These are phyloP conservation scores for Ctenomys sociabilis DNA, from an alignment of 2,113 vertebrate species.

Conservation along the genomic window DNA sequence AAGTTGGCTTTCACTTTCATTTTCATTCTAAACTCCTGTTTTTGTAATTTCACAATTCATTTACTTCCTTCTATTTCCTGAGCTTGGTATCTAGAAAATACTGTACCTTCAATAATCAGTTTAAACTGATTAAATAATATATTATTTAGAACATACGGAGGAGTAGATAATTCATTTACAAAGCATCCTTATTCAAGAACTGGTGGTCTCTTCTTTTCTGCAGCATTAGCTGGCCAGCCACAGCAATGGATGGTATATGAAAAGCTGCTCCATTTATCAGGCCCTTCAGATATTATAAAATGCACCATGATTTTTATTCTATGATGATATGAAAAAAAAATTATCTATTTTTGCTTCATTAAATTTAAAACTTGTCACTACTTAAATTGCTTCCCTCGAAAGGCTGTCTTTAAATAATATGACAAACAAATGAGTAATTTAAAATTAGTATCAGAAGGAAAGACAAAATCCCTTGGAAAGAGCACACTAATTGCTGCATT, in stretches of 20 bases:
- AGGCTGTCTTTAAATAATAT: conserved; percentile 48
- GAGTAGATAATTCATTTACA: conserved; percentile 39
- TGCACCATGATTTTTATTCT: conserved; percentile 61
- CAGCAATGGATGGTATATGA: background rate
- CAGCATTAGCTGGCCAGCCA: background rate
- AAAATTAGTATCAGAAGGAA: background rate
- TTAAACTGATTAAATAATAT: background rate
- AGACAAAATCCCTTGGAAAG: background rate
- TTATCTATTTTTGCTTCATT: conserved; percentile 66
- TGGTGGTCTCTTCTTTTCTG: background rate
- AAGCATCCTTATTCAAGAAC: conserved; percentile 36
- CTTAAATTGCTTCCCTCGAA: conserved; percentile 39
- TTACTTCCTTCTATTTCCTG: background rate
- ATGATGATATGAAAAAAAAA: conserved; percentile 59
- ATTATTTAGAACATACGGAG: conserved; percentile 36
- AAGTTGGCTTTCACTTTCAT: background rate
- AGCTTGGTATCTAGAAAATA: conserved; percentile 9
- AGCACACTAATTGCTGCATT: background rate
- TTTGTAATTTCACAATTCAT: background rate
- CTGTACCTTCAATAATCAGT: background rate
- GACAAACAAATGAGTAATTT: conserved; percentile 57
- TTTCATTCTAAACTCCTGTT: background rate
- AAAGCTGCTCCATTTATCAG: background rate
- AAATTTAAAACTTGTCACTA: conserved; percentile 61
- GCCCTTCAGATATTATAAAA: conserved; percentile 58